Conservation (phyloP, 2,113 vertebrate genomes). For the Notothenia rossii region DNA sequence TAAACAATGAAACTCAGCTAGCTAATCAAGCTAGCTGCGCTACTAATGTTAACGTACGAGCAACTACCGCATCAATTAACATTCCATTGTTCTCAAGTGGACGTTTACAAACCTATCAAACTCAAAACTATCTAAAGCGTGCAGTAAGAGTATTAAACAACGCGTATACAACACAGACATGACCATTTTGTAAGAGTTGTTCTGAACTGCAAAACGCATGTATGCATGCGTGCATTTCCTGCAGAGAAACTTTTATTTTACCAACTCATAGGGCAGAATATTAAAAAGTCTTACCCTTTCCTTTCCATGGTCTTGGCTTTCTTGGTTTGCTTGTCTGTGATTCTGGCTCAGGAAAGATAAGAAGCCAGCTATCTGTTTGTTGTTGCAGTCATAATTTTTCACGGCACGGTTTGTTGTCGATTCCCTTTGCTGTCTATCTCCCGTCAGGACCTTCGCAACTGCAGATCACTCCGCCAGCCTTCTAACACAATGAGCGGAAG, state of each 20-base stretch:
- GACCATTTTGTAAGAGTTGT: slow-evolving; percentile 29
- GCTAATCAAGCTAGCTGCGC: slow-evolving; percentile 79
- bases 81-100: background rate
- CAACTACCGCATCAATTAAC: background rate
- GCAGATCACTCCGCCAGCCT: slow-evolving; percentile 74
- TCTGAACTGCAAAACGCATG: slow-evolving; percentile 39
- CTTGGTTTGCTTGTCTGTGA: background rate
- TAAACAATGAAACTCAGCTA: slow-evolving; percentile 78
- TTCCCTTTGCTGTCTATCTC: slow-evolving; percentile 41
- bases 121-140: accelerated
- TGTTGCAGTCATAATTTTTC: slow-evolving; percentile 52
- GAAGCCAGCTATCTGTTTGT: slow-evolving; percentile 25
- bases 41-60: background rate
- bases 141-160: background rate
- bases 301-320: slow-evolving; percentile 87
- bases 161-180: background rate
- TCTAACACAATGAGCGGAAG: slow-evolving; percentile 31
- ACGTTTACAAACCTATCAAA: background rate
- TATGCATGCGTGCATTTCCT: slow-evolving; percentile 63
- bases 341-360: background rate
- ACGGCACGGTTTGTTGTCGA: slow-evolving; percentile 64
- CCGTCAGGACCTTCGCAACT: slow-evolving; percentile 55
- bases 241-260: slow-evolving; percentile 81
- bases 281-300: slow-evolving; percentile 88
- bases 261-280: slow-evolving; percentile 77